A percentile compares a stretch with the other conserved stretches of the same genome.
Conservation (phyloP, 1,140 invertebrate species). For the Camponotus vicinus region DNA sequence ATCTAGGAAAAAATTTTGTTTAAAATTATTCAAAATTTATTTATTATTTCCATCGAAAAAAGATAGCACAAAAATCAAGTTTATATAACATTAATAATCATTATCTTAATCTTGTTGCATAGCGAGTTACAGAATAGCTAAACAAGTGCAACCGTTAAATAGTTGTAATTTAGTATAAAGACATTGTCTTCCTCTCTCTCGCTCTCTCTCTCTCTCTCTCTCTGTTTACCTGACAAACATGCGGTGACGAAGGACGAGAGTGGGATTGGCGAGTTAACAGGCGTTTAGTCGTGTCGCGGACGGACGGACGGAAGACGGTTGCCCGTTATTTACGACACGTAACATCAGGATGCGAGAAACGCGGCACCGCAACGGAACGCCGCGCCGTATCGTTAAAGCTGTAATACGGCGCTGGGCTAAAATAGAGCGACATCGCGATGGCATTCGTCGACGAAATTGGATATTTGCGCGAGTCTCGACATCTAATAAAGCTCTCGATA, state of each 20-base stretch:
- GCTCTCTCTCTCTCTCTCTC: too few species aligned
- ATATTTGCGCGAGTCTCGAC: constrained; percentile 18
- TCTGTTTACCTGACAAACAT: constrained; percentile 20
- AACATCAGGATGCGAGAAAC: constrained; percentile 14
- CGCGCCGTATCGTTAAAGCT: constrained; percentile 7
- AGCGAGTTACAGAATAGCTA: not conserved
- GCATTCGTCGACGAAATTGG: constrained; percentile 34
- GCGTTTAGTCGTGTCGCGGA: constrained; percentile 35
- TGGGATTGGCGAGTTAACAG: constrained; percentile 18
- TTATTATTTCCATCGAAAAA: not conserved
- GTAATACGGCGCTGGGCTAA: constrained; percentile 11
- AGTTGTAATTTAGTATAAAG: constrained; percentile 44
- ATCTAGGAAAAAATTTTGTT: not conserved
- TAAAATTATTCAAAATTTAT: not conserved
- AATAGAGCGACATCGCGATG: not conserved
- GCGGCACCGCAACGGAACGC: not conserved
- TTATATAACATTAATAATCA: not conserved
- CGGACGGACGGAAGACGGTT: constrained; percentile 27
- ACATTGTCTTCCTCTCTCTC: not conserved
- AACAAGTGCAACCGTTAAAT: constrained; percentile 13
- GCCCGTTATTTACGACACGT: constrained; percentile 22
- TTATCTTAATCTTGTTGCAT: not conserved
- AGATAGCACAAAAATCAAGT: not conserved
- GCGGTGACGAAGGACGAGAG: not conserved
- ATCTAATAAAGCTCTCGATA: constrained; percentile 43